Percentiles rank a stretch among this genome's conserved stretches.
These are phyloP conservation scores for Drosophila aldrichi DNA, from an alignment of 2,888 invertebrate genomes.

Conservation along the genomic window DNA sequence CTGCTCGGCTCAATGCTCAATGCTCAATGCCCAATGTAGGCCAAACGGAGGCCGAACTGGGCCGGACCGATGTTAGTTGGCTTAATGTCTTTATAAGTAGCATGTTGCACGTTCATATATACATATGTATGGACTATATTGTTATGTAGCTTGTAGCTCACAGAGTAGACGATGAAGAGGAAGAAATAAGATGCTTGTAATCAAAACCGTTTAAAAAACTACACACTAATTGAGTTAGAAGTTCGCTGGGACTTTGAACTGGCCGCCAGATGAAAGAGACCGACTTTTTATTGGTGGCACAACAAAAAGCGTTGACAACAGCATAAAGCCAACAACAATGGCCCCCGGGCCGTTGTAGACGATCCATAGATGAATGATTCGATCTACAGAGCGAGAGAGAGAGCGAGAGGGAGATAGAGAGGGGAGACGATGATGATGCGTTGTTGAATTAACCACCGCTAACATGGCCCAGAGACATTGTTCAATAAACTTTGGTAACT, in stretches of 20 bases:
- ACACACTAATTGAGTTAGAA: conserved; percentile 81
- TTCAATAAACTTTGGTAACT: conserved; percentile 66
- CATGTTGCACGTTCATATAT: conserved; percentile 30
- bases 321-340: conserved; percentile 78
- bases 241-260: conserved; percentile 73
- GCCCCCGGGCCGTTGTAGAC: conserved; percentile 45
- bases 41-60: conserved; percentile 63
- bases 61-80: conserved; percentile 46
- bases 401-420: background rate
- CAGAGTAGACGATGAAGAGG: conserved; percentile 5
- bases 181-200: conserved; percentile 68
- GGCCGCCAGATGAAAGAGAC: conserved; percentile 70
- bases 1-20: conserved; percentile 15
- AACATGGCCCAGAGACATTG: conserved; percentile 80
- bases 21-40: conserved; percentile 46
- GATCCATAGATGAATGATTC: conserved; percentile 31
- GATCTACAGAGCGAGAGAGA: background rate
- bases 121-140: conserved; percentile 3
- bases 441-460: conserved; percentile 66
- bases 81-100: conserved; percentile 81
- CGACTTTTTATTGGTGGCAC: conserved; percentile 77
- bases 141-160: conserved; percentile 20
- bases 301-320: conserved; percentile 82
- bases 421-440: conserved; percentile 42
- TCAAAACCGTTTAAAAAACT: conserved; percentile 82